These are phyloP conservation scores for Pachyuromys duprasi DNA, from an alignment of 2,797 vertebrate species.

Conservation along the genomic window DNA sequence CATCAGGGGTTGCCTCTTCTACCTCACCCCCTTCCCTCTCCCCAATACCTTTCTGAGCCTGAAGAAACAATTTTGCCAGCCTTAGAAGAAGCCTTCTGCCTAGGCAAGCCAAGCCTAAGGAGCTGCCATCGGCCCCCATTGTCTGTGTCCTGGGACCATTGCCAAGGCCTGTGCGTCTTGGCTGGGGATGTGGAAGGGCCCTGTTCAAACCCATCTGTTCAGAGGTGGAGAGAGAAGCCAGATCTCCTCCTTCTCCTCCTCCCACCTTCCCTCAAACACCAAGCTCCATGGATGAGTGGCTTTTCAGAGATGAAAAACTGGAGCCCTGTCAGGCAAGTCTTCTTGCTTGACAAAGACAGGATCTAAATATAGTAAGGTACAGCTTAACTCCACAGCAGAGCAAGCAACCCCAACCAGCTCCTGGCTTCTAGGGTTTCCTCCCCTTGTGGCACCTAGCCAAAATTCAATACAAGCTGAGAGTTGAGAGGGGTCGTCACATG, in stretches of 20 bases:
- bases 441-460: background rate
- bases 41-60: constrained; percentile 49
- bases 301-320: constrained; percentile 74
- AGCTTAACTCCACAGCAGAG: background rate
- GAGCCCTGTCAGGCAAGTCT: constrained; percentile 71
- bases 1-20: constrained; percentile 18
- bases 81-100: constrained; percentile 61
- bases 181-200: constrained; percentile 72
- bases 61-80: constrained; percentile 57
- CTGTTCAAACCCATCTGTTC: constrained; percentile 83
- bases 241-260: constrained; percentile 57
- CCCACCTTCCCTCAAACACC: background rate
- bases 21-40: background rate
- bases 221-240: constrained; percentile 58
- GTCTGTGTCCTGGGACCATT: constrained; percentile 81
- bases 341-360: constrained; percentile 66
- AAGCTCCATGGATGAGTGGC: constrained; percentile 67
- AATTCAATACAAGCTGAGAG: background rate
- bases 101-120: constrained; percentile 66
- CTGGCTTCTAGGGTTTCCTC: background rate
- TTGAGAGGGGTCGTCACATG: background rate
- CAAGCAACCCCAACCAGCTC: background rate
- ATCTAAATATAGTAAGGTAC: constrained; percentile 77
- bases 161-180: constrained; percentile 80
- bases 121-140: constrained; percentile 77